Evolutionary conservation across 2,113 vertebrate genomes (phyloP).

Genomic region (Hippocampus comes): DNA sequence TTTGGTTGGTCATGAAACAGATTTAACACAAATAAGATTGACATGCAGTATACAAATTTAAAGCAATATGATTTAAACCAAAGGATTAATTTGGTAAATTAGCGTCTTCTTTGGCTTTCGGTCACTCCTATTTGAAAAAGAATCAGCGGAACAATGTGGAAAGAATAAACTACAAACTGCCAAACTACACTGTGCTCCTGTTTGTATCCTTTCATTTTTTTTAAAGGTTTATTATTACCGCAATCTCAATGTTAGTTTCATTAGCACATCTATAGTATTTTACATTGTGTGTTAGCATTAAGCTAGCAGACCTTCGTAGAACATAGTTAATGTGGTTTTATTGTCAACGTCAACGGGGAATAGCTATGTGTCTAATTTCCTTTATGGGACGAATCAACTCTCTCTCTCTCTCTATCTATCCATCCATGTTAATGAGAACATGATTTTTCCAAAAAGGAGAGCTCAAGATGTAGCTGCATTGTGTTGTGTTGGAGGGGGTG

Average conservation of each 20-base stretch:
- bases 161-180: no score
- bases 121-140: not conserved
- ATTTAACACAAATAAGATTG: not conserved
- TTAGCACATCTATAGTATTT: no score
- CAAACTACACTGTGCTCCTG: no score
- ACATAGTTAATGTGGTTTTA: no score
- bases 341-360: no score
- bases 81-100: not conserved
- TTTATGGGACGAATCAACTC: no score
- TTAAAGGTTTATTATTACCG: no score
- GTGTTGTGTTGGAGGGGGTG: not conserved
- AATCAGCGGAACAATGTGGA: not conserved
- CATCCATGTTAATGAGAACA: not conserved
- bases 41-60: not conserved
- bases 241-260: no score
- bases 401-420: not conserved
- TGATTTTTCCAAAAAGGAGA: not conserved
- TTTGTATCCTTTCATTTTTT: no score
- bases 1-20: conserved; percentile 1
- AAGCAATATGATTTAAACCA: not conserved
- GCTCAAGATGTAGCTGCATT: not conserved
- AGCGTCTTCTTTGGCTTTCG: not conserved
- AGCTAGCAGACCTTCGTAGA: no score
- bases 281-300: no score
- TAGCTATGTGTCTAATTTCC: no score